phyloP scores from a whole-genome alignment of 35 echinoderm and acorn worm genomes.

The Apostichopus californicus region DNA sequence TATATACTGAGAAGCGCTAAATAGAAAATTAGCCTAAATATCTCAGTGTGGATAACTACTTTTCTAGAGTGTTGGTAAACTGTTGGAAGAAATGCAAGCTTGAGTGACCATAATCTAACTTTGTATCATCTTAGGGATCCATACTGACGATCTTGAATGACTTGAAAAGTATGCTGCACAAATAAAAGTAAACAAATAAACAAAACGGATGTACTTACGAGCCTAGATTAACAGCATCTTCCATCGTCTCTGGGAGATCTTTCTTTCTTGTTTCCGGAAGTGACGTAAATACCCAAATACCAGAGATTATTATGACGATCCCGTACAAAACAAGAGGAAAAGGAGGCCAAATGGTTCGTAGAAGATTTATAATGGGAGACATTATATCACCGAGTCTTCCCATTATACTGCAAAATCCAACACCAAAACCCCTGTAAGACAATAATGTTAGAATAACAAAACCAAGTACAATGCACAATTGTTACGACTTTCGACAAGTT shows the following conservation, averaged over 20 bases:
- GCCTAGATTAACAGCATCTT: too few relatives aligned
- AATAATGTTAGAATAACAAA: background rate
- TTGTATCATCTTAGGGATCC: too few relatives aligned
- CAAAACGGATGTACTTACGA: too few relatives aligned
- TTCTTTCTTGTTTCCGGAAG: slow-evolving; percentile 51
- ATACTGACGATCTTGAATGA: too few relatives aligned
- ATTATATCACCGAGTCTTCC: slow-evolving; percentile 40
- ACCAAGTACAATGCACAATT: background rate
- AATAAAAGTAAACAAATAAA: too few relatives aligned
- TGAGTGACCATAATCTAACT: too few relatives aligned
- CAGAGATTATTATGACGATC: slow-evolving; percentile 17
- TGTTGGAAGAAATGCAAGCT: too few relatives aligned
- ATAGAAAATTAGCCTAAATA: too few relatives aligned
- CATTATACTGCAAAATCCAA: slow-evolving; percentile 42
- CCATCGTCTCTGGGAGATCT: slow-evolving; percentile 48
- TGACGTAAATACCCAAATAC: slow-evolving; percentile 38
- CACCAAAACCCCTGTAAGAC: slow-evolving; percentile 26
- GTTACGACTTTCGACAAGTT: background rate
- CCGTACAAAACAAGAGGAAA: slow-evolving; percentile 48
- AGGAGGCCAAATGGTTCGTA: slow-evolving; percentile 15
- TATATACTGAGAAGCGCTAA: too few relatives aligned
- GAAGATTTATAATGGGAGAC: slow-evolving; percentile 36
- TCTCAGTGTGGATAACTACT: too few relatives aligned
- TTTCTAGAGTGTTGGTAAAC: too few relatives aligned
- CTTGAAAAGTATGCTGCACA: too few relatives aligned